Percentiles rank a stretch among this genome's conserved stretches.
Conservation (phyloP, 1,140 invertebrate genomes). For the Aphis gossypii region DNA sequence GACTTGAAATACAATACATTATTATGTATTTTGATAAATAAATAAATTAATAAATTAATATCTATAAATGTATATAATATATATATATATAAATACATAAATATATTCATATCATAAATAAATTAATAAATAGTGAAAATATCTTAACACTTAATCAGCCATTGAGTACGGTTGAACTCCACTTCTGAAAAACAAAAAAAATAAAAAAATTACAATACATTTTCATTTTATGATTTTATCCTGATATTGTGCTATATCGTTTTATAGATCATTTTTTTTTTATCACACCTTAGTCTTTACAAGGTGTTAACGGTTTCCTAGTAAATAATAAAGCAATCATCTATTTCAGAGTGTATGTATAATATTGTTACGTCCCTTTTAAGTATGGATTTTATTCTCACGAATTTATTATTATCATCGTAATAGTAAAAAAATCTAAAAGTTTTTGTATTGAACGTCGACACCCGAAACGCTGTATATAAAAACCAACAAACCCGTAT, state of each 20-base stretch:
- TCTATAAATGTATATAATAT: not conserved
- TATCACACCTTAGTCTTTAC: not conserved
- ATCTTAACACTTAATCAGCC: constrained; percentile 56
- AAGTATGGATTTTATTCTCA: not conserved
- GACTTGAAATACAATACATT: not conserved
- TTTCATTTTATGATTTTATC: not conserved
- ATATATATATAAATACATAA: too few relatives aligned
- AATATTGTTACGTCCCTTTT: not conserved
- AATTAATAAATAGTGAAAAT: constrained; percentile 43
- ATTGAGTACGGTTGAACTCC: constrained; percentile 48
- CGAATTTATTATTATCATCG: not conserved
- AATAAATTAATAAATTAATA: constrained; percentile 37
- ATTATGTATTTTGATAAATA: constrained; percentile 11
- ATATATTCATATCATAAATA: not conserved
- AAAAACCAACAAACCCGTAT: not conserved
- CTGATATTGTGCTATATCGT: not conserved
- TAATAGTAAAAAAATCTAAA: not conserved
- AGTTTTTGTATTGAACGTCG: not conserved
- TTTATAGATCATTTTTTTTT: constrained; percentile 1
- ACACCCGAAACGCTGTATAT: not conserved
- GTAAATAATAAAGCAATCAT: constrained; percentile 34
- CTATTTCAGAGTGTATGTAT: not conserved
- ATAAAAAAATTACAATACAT: not conserved
- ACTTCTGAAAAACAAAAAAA: constrained; percentile 46
- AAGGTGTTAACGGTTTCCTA: not conserved